Evolutionary conservation across 2,888 invertebrate species (phyloP).

Genomic region (Tuberolachnus salignus): DNA sequence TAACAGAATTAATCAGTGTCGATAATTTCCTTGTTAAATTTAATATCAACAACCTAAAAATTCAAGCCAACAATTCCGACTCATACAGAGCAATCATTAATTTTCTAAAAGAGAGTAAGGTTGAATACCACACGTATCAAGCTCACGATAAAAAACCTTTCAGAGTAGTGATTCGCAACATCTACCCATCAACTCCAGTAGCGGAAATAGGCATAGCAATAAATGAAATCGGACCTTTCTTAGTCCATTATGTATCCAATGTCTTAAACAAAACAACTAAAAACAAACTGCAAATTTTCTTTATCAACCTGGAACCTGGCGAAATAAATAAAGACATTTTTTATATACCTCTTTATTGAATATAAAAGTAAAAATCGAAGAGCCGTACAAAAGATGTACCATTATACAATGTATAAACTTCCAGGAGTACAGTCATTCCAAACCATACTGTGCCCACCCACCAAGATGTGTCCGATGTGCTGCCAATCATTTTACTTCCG

Average conservation of each 20-base stretch:
- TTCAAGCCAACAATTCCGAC: not conserved
- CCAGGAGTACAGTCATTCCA: constrained; percentile 5
- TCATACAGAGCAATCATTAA: constrained; percentile 1
- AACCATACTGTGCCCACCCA: not conserved
- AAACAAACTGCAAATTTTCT: not conserved
- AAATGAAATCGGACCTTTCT: not conserved
- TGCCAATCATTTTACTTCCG: not conserved
- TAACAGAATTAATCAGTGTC: too few species aligned
- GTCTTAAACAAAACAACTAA: not conserved
- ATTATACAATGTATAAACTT: constrained; percentile 12
- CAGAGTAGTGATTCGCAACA: not conserved
- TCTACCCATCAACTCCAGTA: not conserved
- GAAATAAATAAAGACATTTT: not conserved
- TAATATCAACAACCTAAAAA: constrained; percentile 12
- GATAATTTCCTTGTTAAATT: not conserved
- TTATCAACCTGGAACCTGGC: not conserved
- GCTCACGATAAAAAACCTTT: not conserved
- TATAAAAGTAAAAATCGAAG: too few species aligned
- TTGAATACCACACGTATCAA: constrained; percentile 5
- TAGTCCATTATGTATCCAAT: constrained; percentile 1
- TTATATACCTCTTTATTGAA: too few species aligned
- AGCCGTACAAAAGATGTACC: too few species aligned
- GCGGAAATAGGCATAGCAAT: constrained; percentile 1
- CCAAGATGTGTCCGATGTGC: constrained; percentile 28
- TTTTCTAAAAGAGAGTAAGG: constrained; percentile 6